A percentile compares a stretch with the other conserved stretches of the same genome.
Conservation (phyloP, 37 sponge, comb jelly and placozoan species). For the Diacarnus erythraeanus region DNA sequence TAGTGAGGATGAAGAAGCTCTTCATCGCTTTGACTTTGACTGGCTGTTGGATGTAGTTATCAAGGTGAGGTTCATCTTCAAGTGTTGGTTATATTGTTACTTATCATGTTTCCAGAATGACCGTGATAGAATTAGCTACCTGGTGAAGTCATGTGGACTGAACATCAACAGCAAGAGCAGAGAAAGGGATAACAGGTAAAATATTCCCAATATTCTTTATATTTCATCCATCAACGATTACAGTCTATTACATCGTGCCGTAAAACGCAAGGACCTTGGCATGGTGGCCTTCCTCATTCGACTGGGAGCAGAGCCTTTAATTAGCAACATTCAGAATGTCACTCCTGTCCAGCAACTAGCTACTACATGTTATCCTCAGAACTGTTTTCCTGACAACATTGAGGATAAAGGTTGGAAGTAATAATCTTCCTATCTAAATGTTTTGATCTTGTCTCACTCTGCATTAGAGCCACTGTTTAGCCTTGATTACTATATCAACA, state of each 20-base stretch:
- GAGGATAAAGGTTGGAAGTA: conserved; percentile 25
- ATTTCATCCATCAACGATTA: background rate
- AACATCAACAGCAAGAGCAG: conserved; percentile 38
- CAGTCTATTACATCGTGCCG: conserved; percentile 72
- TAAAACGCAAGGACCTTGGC: conserved; percentile 32
- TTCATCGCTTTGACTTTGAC: conserved; percentile 49
- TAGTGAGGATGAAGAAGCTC: conserved; percentile 15
- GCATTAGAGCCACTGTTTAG: conserved; percentile 61
- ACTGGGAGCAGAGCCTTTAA: conserved; percentile 71
- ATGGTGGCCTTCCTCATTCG: conserved; percentile 51
- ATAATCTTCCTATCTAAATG: background rate
- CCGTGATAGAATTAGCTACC: conserved; percentile 24
- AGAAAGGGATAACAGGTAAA: conserved; percentile 54
- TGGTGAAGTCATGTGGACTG: conserved; percentile 41
- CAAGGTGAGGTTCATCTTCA: conserved; percentile 43
- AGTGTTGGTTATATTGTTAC: background rate
- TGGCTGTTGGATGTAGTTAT: conserved; percentile 68
- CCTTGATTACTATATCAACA: conserved; percentile 60
- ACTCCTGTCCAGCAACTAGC: conserved; percentile 64
- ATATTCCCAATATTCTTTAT: background rate
- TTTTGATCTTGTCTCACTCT: background rate
- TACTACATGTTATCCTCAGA: conserved; percentile 47
- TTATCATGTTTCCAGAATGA: conserved; percentile 30
- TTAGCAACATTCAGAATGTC: conserved; percentile 25
- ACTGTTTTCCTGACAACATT: background rate